These are phyloP conservation scores for Thymelicus acteon DNA, from an alignment of 2,888 invertebrate species.

Conservation along the genomic window DNA sequence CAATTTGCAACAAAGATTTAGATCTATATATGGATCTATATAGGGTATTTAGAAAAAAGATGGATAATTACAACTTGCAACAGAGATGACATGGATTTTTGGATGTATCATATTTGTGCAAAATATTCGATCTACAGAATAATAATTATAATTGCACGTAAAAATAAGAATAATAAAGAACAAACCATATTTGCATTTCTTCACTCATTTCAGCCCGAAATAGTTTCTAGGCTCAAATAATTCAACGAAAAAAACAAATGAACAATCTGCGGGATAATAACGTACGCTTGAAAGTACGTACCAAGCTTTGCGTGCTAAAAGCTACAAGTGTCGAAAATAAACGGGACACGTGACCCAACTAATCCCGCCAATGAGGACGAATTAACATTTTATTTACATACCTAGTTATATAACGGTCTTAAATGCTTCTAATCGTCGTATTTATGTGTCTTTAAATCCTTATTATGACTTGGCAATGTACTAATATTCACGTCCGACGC, in stretches of 20 bases:
- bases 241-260: background rate
- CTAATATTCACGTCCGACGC: conserved; percentile 42
- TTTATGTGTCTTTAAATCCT: conserved; percentile 41
- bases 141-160: no score
- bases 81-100: no score
- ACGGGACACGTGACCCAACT: conserved; percentile 62
- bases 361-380: conserved; percentile 54
- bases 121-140: no score
- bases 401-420: conserved; percentile 51
- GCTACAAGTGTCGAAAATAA: conserved; percentile 64
- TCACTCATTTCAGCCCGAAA: background rate
- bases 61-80: no score
- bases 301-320: conserved; percentile 42
- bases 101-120: no score
- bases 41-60: no score
- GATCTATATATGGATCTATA: no score
- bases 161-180: no score
- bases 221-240: background rate
- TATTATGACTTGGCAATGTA: conserved; percentile 45
- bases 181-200: background rate
- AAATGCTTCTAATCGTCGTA: conserved; percentile 43
- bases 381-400: conserved; percentile 47
- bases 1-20: background rate
- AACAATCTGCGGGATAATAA: background rate
- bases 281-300: background rate